Percentiles rank a stretch among this genome's conserved stretches.
Conservation (phyloP, 2,113 vertebrate species). For the Noturus placidus region DNA sequence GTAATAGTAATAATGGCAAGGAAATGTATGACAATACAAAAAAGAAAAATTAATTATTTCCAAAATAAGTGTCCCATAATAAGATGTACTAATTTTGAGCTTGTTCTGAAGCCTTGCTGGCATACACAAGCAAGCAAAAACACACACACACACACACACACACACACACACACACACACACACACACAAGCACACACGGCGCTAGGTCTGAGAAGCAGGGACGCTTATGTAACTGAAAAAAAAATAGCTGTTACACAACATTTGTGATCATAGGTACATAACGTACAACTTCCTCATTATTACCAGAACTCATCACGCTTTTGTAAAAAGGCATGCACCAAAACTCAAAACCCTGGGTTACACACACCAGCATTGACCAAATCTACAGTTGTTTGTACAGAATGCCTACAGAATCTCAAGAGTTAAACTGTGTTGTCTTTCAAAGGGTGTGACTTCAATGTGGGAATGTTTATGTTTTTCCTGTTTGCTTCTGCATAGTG, state of each 20-base stretch:
- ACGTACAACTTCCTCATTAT: slow-evolving; percentile 9
- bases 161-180: slow-evolving; percentile 48
- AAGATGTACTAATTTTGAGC: slow-evolving; percentile 32
- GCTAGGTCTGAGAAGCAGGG: slow-evolving; percentile 56
- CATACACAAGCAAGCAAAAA: neutral
- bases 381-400: slow-evolving; percentile 10
- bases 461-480: neutral
- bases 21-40: neutral
- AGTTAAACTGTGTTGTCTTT: neutral
- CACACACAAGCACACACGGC: slow-evolving; percentile 41
- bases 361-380: slow-evolving; percentile 22
- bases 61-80: slow-evolving; percentile 14
- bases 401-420: neutral
- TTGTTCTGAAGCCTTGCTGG: slow-evolving; percentile 15
- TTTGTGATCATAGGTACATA: slow-evolving; percentile 62
- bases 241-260: slow-evolving; percentile 72
- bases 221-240: slow-evolving; percentile 69
- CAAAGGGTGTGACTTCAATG: neutral
- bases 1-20: neutral
- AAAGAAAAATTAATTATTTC: neutral
- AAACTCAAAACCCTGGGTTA: slow-evolving; percentile 13
- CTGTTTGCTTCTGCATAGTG: neutral
- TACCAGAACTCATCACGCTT: neutral
- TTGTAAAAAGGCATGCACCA: neutral
- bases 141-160: slow-evolving; percentile 44